Conservation (phyloP, 2,113 vertebrate species). For the Sinocyclocheilus anophthalmus region DNA sequence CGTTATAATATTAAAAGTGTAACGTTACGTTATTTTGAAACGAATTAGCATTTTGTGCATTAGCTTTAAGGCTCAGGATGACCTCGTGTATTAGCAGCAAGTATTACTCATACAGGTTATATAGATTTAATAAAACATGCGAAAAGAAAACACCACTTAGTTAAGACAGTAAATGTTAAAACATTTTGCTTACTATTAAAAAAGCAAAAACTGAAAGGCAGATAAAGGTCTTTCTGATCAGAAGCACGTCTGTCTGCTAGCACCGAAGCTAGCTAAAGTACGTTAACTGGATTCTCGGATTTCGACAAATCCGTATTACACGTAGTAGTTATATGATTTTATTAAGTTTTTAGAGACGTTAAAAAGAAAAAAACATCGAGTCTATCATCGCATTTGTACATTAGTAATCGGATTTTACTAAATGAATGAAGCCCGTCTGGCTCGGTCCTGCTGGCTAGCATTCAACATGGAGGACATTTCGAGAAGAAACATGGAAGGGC, state of each 20-base stretch:
- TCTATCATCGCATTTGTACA: not conserved
- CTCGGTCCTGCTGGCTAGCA: conserved; percentile 1
- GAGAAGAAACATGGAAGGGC: not conserved
- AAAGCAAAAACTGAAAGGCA: not conserved
- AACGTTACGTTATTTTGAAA: not conserved
- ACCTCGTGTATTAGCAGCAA: not conserved
- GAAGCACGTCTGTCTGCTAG: not conserved
- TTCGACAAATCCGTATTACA: not conserved
- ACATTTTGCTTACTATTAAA: not conserved
- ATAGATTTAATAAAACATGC: not conserved
- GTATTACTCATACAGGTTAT: not conserved
- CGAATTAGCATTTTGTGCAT: not conserved
- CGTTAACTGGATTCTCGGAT: not conserved
- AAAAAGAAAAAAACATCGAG: not conserved
- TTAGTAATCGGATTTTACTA: not conserved
- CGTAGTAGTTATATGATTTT: not conserved
- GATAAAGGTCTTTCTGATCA: not conserved
- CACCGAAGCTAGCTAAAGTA: not conserved
- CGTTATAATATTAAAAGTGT: not conserved
- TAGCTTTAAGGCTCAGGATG: conserved; percentile 30
- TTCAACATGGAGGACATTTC: not conserved
- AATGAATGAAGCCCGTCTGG: not conserved
- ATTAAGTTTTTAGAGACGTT: not conserved
- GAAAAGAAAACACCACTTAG: not conserved
- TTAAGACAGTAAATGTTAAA: not conserved